Base-by-base conservation (phyloP, 1,140 invertebrate species). In the Aphelinus atriplicis region DNA sequence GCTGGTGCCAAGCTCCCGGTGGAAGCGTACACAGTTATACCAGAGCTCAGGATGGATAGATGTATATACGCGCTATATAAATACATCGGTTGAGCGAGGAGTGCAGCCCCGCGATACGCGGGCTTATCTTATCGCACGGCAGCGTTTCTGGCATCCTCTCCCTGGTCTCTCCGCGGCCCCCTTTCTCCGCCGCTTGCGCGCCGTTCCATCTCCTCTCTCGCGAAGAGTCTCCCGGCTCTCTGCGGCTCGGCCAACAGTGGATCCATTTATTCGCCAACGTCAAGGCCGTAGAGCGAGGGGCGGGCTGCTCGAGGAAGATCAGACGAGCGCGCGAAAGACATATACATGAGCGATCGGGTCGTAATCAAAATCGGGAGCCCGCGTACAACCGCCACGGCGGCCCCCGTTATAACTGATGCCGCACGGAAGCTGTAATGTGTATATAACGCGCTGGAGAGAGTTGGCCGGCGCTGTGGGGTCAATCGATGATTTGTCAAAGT, bases 181-280 rank as follows among this genome's bases (percentile, higher is more conserved):
- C 77, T 77, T 73, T 80, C 77, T 76, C 42, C 60, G 6, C 69
- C 79, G 76, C 75, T 77, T 75, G 78, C 73, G 26, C 26, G 26
- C 26, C 26, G 77, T 50, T 53, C 76, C 75, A 78, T 81, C 78
- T 73, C 47, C 70, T 63, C 63, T 45, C 7, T 43, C 6, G 48
- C 47, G 42, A 26, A 48, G 75, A 61, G 50, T 65, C 53, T 62
- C 26, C 26, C 26, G 26, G 26, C 26, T 26, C 26, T 26, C 26
- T 26, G 26, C 26, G 67, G 9, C 51, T 71, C 10, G 74, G 74
- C 79, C 81, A 80, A 88, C 86, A 87, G 84, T 84, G 83, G 84
- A 81, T 85, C 82, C 84, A 86, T 87, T 88, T 87, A 86, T 86
- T 86, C 83, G 82, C 82, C 81, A 87, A 84, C 82, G 81, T 83